These are phyloP conservation scores for Vanessa atalanta DNA, from an alignment of 1,140 invertebrate species.

Conservation along the genomic window DNA sequence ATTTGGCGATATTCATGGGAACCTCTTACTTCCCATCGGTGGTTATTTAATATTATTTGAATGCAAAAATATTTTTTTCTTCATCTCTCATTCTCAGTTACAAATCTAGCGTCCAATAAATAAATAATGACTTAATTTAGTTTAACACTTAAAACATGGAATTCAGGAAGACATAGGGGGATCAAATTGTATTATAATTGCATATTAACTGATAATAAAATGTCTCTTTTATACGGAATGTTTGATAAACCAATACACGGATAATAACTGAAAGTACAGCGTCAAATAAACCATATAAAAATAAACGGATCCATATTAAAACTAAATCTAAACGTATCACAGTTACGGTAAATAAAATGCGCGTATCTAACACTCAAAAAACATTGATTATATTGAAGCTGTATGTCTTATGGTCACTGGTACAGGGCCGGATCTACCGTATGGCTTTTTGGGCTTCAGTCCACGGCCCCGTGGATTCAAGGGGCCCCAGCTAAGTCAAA, in stretches of 20 bases:
- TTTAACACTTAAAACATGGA: slow-evolving; percentile 25
- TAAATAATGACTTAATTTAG: slow-evolving; percentile 16
- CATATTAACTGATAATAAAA: slow-evolving; percentile 4
- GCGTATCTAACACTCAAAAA: slow-evolving; percentile 11
- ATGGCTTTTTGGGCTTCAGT: too few relatives aligned
- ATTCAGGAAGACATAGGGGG: slow-evolving; percentile 28
- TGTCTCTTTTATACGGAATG: slow-evolving; percentile 20
- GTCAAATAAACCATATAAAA: slow-evolving; percentile 19
- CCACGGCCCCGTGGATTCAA: too few relatives aligned
- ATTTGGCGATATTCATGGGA: slow-evolving; percentile 1
- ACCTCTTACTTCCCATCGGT: not conserved
- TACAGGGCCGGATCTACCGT: too few relatives aligned
- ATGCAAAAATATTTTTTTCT: not conserved
- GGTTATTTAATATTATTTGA: not conserved
- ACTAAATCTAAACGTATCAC: slow-evolving; percentile 61
- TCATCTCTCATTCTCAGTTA: not conserved
- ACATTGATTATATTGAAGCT: not conserved
- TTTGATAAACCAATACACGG: slow-evolving; percentile 12
- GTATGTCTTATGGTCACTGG: not conserved
- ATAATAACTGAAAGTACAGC: not conserved
- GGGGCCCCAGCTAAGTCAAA: too few relatives aligned
- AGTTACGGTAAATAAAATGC: slow-evolving; percentile 72
- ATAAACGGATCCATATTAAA: slow-evolving; percentile 17
- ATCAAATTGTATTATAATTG: slow-evolving; percentile 1
- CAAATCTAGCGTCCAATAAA: slow-evolving; percentile 3